Conservation (phyloP, 2,888 invertebrate genomes). For the Epirrhoe alternata region DNA sequence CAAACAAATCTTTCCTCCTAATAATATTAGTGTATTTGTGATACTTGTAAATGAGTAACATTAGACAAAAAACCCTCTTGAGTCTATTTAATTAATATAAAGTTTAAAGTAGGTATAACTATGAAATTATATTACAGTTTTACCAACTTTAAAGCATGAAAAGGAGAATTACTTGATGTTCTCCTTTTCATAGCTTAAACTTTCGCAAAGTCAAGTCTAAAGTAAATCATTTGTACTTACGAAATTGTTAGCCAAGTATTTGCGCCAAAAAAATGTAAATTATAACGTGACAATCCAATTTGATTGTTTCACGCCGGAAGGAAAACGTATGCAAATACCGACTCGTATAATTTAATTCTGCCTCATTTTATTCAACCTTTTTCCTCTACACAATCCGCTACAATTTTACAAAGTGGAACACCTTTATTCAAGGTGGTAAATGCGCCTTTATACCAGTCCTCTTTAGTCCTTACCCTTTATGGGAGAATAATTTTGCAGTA, state of each 20-base stretch:
- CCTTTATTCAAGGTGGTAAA: conserved; percentile 14
- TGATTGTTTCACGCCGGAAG: conserved; percentile 7
- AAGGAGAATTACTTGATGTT: too few relatives aligned
- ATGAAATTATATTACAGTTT: too few relatives aligned
- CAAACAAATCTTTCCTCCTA: too few relatives aligned
- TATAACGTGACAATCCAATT: not conserved
- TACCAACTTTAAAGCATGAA: too few relatives aligned
- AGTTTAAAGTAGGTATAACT: too few relatives aligned
- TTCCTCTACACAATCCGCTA: conserved; percentile 8
- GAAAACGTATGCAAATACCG: conserved; percentile 15
- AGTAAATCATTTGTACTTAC: not conserved
- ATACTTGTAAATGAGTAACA: too few relatives aligned
- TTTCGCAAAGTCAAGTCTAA: not conserved
- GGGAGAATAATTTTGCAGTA: conserved; percentile 3
- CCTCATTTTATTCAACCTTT: conserved; percentile 23
- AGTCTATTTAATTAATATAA: too few relatives aligned
- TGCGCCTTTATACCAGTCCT: conserved; percentile 6
- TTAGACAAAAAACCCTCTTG: too few relatives aligned
- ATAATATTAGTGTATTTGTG: too few relatives aligned
- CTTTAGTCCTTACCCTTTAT: conserved; percentile 8
- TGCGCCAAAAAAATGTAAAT: not conserved
- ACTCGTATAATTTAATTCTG: conserved; percentile 5
- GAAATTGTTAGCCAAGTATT: not conserved
- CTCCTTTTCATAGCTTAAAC: not conserved
- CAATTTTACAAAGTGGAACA: conserved; percentile 11